These are phyloP conservation scores for Drosophila lacicola DNA, from an alignment of 2,888 invertebrate species.

Conservation along the genomic window DNA sequence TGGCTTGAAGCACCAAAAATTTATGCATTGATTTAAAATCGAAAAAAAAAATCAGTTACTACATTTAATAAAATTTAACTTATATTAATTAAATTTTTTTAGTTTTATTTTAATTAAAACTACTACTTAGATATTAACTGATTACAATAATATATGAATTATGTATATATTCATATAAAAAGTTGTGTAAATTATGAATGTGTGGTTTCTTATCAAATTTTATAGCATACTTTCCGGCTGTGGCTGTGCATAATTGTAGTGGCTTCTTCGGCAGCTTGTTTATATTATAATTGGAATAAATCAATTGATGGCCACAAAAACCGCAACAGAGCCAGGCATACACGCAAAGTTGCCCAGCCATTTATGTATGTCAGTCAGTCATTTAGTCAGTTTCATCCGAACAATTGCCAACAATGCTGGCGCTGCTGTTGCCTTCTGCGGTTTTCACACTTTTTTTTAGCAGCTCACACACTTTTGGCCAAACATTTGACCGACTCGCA, in stretches of 20 bases:
- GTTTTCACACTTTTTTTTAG: constrained; percentile 75
- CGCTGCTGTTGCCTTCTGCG: constrained; percentile 47
- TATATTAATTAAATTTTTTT: too few species aligned
- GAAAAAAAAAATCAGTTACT: background rate
- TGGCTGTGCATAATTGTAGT: constrained; percentile 29
- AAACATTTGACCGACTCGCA: constrained; percentile 30
- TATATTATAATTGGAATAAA: constrained; percentile 71
- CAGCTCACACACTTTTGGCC: constrained; percentile 44
- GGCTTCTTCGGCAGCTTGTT: constrained; percentile 45
- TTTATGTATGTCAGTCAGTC: constrained; percentile 48
- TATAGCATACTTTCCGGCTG: constrained; percentile 23
- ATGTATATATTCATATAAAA: too few species aligned
- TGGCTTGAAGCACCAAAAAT: too few species aligned
- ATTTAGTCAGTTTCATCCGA: constrained; percentile 39
- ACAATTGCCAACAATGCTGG: constrained; percentile 38
- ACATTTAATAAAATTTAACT: too few species aligned
- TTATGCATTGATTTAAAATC: background rate
- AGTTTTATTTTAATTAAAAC: too few species aligned
- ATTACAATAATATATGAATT: too few species aligned
- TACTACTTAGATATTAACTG: too few species aligned
- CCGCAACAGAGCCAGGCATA: constrained; percentile 58
- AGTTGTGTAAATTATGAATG: too few species aligned
- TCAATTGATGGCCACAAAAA: constrained; percentile 66
- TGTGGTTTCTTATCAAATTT: constrained; percentile 10
- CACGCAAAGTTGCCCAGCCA: constrained; percentile 32